Evolutionary conservation across 2,888 invertebrate species (phyloP).

Genomic region (Macrosoma leucophasiata): DNA sequence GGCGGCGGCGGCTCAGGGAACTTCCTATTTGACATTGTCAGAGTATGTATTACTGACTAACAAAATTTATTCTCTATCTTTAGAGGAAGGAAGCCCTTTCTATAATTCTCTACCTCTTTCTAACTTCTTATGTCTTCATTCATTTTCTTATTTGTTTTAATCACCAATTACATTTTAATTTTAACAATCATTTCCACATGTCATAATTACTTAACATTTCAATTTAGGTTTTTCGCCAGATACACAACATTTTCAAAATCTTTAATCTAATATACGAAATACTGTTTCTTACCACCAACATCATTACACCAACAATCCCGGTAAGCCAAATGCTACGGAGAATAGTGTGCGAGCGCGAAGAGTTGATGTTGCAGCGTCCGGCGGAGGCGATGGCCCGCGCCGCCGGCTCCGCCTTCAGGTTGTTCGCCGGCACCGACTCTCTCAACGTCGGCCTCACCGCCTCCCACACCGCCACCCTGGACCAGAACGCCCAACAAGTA

Average conservation of each 20-base stretch:
- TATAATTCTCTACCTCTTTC: neutral
- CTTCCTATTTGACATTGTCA: slow-evolving; percentile 91
- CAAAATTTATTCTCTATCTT: too few relatives aligned
- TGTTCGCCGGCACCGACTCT: slow-evolving; percentile 85
- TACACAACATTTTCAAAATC: too few relatives aligned
- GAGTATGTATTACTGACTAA: slow-evolving; percentile 78
- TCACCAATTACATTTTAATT: neutral
- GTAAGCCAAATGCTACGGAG: too few relatives aligned
- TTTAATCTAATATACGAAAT: too few relatives aligned
- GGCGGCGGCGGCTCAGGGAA: slow-evolving; percentile 87
- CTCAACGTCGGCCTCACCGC: slow-evolving; percentile 82
- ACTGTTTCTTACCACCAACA: too few relatives aligned
- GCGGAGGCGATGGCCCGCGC: slow-evolving; percentile 88
- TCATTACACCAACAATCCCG: too few relatives aligned
- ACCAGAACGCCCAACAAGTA: slow-evolving; percentile 72
- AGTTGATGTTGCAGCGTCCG: slow-evolving; percentile 77
- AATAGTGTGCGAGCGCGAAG: slow-evolving; percentile 40
- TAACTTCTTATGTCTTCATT: slow-evolving; percentile 4
- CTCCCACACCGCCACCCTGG: slow-evolving; percentile 72
- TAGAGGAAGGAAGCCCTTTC: too few relatives aligned
- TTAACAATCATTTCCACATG: slow-evolving; percentile 2
- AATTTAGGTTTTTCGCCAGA: too few relatives aligned
- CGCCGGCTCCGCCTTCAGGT: slow-evolving; percentile 85
- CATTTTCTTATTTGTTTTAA: slow-evolving; percentile 7
- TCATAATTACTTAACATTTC: neutral